These are phyloP conservation scores for Phoxinus dragarum DNA, from an alignment of 2,797 vertebrate genomes.

Conservation along the genomic window DNA sequence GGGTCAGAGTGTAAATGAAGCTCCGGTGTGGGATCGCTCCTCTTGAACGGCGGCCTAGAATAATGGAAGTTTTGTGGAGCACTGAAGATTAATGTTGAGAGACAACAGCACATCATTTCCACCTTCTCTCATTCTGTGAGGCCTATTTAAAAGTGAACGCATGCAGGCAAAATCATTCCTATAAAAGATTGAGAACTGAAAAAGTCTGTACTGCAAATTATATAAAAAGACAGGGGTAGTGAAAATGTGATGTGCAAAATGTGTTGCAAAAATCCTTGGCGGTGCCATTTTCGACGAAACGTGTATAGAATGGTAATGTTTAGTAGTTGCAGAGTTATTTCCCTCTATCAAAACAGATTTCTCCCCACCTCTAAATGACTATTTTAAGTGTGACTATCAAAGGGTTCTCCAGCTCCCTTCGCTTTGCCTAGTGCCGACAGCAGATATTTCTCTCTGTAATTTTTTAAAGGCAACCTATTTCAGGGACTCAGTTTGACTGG, in stretches of 20 bases:
- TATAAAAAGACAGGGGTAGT: slow-evolving; percentile 34
- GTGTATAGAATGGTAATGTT: slow-evolving; percentile 40
- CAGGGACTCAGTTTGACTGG: slow-evolving; percentile 47
- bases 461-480: slow-evolving; percentile 41
- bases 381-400: slow-evolving; percentile 47
- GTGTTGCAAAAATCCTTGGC: slow-evolving; percentile 32
- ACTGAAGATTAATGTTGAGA: slow-evolving; percentile 73
- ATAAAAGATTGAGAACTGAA: slow-evolving; percentile 36
- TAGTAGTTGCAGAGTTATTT: slow-evolving; percentile 38
- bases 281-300: slow-evolving; percentile 13
- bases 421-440: slow-evolving; percentile 34
- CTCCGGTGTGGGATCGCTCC: slow-evolving; percentile 57
- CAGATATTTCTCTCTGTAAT: slow-evolving; percentile 32
- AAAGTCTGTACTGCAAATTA: background rate
- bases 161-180: slow-evolving; percentile 22
- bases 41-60: slow-evolving; percentile 68
- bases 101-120: slow-evolving; percentile 28
- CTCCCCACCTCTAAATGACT: slow-evolving; percentile 38
- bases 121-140: slow-evolving; percentile 21
- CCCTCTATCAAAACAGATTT: slow-evolving; percentile 34
- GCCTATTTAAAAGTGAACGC: slow-evolving; percentile 24
- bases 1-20: slow-evolving; percentile 79
- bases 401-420: slow-evolving; percentile 14
- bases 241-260: slow-evolving; percentile 36
- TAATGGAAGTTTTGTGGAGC: slow-evolving; percentile 73